Percentiles rank a stretch among this genome's conserved stretches.
phyloP scores from a whole-genome alignment of 2,113 vertebrate genomes.

The Pseudopipra pipra region DNA sequence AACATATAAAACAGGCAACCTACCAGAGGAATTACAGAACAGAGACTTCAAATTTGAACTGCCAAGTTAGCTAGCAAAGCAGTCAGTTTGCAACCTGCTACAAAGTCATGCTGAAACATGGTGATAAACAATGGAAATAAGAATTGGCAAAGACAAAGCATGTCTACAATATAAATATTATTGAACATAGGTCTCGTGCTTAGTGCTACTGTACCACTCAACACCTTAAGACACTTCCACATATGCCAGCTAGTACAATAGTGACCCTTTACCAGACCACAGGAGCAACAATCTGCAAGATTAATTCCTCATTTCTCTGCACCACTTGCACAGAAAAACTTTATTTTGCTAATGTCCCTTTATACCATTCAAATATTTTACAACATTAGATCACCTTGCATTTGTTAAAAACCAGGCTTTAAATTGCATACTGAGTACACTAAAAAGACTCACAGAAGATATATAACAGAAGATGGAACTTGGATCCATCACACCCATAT shows the following conservation, averaged over 20 bases:
- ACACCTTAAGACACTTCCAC: neutral
- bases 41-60: neutral
- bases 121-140: neutral
- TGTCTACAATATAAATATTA: neutral
- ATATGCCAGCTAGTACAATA: neutral
- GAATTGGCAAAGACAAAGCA: neutral
- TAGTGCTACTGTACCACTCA: neutral
- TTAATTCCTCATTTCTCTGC: neutral
- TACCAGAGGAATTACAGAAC: neutral
- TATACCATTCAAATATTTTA: neutral
- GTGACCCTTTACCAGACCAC: neutral
- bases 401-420: neutral
- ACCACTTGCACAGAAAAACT: neutral
- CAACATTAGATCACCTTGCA: neutral
- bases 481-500: neutral
- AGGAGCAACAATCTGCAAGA: neutral
- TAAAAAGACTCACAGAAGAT: neutral
- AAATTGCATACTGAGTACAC: neutral
- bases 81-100: neutral
- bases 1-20: neutral
- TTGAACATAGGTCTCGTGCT: neutral
- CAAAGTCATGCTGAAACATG: neutral
- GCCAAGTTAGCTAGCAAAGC: neutral
- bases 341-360: neutral
- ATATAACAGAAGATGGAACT: neutral